Conservation (phyloP, 1,140 invertebrate species). For the Leptinotarsa texana region DNA sequence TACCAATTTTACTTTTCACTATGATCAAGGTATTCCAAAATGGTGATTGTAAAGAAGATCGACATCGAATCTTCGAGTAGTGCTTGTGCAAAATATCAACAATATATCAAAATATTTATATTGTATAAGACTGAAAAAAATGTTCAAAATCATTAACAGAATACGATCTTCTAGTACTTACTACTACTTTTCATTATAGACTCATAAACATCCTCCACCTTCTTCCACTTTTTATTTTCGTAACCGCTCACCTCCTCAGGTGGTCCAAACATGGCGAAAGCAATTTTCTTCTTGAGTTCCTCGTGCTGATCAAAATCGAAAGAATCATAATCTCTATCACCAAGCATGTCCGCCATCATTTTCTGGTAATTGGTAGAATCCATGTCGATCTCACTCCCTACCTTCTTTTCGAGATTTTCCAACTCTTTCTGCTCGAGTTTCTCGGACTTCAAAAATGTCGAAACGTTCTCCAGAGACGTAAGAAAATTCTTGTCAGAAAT, state of each 20-base stretch:
- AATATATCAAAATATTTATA: too few relatives aligned
- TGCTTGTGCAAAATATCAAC: too few relatives aligned
- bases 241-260: conserved; percentile 40
- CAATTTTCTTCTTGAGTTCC: conserved; percentile 46
- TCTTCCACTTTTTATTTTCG: conserved; percentile 30
- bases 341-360: conserved; percentile 44
- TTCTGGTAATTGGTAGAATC: conserved; percentile 41
- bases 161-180: conserved; percentile 34
- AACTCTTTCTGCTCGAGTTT: conserved; percentile 35
- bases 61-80: too few relatives aligned
- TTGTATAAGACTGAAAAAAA: too few relatives aligned
- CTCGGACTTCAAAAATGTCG: conserved; percentile 28
- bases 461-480: conserved; percentile 30
- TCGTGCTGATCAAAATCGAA: conserved; percentile 44
- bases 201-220: conserved; percentile 37
- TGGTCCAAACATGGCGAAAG: conserved; percentile 45
- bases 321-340: conserved; percentile 49
- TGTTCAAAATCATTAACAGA: too few relatives aligned
- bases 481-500: conserved; percentile 31
- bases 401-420: conserved; percentile 22
- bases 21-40: too few relatives aligned
- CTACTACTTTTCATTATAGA: conserved; percentile 36
- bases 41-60: too few relatives aligned
- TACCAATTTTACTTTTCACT: too few relatives aligned
- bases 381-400: conserved; percentile 28